These are phyloP conservation scores for Lichenostomus cassidix DNA, from an alignment of 2,113 vertebrate species.

Conservation along the genomic window DNA sequence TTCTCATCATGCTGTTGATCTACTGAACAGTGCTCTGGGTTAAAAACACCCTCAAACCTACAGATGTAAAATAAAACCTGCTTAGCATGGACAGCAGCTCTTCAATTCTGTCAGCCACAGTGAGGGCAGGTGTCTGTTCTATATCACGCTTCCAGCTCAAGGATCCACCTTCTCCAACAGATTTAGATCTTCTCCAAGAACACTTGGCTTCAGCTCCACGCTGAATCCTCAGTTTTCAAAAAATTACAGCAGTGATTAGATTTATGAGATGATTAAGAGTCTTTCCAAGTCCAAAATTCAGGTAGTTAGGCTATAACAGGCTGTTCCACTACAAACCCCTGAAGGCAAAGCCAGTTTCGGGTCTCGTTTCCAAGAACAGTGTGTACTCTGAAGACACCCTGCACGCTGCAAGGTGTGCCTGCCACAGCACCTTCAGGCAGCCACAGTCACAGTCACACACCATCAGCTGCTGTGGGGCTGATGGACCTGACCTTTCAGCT, in stretches of 20 bases:
- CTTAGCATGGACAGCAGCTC: not conserved
- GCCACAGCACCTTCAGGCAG: not conserved
- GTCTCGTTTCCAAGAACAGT: not conserved
- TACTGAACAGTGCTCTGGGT: not conserved
- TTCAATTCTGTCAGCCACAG: not conserved
- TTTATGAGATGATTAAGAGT: slow-evolving; percentile 14
- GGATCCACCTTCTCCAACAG: not conserved
- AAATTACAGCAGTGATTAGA: slow-evolving; percentile 17
- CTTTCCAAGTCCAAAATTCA: not conserved
- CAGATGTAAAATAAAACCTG: not conserved
- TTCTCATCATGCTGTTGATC: not conserved
- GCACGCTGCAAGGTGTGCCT: not conserved
- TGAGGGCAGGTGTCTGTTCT: not conserved
- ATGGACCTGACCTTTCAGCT: not conserved
- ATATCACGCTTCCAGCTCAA: not conserved
- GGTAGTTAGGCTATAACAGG: not conserved
- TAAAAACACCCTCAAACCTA: not conserved
- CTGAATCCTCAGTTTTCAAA: not conserved
- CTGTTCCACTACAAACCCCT: slow-evolving; percentile 7
- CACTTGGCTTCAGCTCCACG: slow-evolving; percentile 1
- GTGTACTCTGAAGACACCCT: not conserved
- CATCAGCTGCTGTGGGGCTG: not conserved
- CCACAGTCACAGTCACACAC: not conserved
- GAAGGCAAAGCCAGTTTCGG: not conserved
- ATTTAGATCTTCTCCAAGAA: not conserved